Evolutionary conservation across 1,140 invertebrate genomes (phyloP).

Genomic region (Drosophila asahinai): DNA sequence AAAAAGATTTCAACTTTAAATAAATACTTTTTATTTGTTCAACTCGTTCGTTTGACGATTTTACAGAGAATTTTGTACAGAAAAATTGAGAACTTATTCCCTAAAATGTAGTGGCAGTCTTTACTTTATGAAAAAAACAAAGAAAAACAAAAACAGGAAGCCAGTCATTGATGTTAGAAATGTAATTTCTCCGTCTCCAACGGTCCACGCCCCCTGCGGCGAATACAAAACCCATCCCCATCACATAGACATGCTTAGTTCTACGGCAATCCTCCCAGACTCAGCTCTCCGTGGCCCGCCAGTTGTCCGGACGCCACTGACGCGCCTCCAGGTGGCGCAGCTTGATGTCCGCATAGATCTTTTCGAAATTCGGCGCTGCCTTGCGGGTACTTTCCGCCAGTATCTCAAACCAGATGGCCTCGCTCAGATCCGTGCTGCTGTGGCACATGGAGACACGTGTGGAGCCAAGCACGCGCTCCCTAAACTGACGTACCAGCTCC

Average conservation of each 20-base stretch:
- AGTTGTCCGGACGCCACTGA: constrained; percentile 53
- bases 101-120: background rate
- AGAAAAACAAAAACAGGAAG: background rate
- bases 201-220: background rate
- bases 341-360: constrained; percentile 61
- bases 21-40: constrained; percentile 36
- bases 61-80: background rate
- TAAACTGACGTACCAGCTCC: constrained; percentile 60
- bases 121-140: background rate
- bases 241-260: background rate
- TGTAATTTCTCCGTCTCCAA: background rate
- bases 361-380: constrained; percentile 53
- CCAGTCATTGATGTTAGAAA: background rate
- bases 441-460: constrained; percentile 48
- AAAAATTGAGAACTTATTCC: background rate
- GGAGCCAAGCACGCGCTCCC: constrained; percentile 55
- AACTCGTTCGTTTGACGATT: background rate
- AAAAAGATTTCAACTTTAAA: constrained; percentile 2
- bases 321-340: constrained; percentile 56
- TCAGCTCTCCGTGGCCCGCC: constrained; percentile 46
- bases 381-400: constrained; percentile 43
- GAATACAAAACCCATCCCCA: background rate
- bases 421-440: constrained; percentile 51
- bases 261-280: background rate
- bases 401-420: constrained; percentile 65